A percentile compares a stretch with the other conserved stretches of the same genome.
These are phyloP conservation scores for Macrotus californicus DNA, from an alignment of 2,113 vertebrate species.

Conservation along the genomic window DNA sequence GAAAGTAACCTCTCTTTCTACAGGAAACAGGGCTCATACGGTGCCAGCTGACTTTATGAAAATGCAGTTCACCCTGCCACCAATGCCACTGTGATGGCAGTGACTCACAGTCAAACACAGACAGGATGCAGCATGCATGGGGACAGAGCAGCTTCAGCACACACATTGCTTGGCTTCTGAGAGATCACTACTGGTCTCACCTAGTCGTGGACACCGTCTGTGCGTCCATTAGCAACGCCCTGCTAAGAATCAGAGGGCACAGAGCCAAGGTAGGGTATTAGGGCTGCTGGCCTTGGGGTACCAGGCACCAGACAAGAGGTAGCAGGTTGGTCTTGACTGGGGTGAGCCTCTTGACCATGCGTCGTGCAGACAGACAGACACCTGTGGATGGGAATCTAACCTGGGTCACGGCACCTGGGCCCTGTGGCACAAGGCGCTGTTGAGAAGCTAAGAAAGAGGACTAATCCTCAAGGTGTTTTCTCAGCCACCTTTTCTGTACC, in stretches of 20 bases:
- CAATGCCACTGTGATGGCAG: not conserved
- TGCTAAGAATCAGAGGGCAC: not conserved
- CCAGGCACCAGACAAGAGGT: not conserved
- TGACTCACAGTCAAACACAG: constrained; percentile 9
- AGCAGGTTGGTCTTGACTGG: rapidly evolving
- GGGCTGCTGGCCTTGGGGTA: not conserved
- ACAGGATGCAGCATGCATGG: not conserved
- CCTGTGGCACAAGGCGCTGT: not conserved
- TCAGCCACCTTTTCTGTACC: not conserved
- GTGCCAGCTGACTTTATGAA: not conserved
- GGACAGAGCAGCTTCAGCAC: not conserved
- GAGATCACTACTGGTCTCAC: not conserved
- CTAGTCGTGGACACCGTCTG: not conserved
- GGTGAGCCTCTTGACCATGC: not conserved
- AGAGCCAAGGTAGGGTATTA: not conserved
- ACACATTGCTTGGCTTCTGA: not conserved
- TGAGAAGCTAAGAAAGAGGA: not conserved
- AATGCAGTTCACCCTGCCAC: not conserved
- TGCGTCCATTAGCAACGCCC: not conserved
- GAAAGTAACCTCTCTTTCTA: not conserved
- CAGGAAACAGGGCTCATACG: not conserved
- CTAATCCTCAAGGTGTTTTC: not conserved
- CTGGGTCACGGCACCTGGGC: rapidly evolving
- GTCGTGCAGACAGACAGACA: not conserved
- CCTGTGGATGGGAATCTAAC: not conserved